Percentiles rank a stretch among this genome's conserved stretches.
Evolutionary conservation across 1,140 invertebrate species (phyloP).

Genomic region (Yoshiicerus persimilis): DNA sequence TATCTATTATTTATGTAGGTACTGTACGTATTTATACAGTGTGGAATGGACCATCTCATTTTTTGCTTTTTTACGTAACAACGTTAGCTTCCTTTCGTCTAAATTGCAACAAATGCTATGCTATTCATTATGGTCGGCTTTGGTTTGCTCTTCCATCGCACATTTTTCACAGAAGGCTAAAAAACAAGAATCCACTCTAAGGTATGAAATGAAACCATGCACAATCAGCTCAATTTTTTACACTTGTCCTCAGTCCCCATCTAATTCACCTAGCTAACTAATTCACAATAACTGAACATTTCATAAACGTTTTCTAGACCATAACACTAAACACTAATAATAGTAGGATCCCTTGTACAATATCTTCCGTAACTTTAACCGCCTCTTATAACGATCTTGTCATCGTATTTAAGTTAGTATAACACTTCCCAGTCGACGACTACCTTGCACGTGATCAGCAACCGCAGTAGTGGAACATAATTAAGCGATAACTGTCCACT

Average conservation of each 20-base stretch:
- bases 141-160: neutral
- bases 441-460: neutral
- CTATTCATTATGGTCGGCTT: neutral
- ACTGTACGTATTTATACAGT: neutral
- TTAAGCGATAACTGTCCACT: neutral
- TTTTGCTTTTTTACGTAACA: neutral
- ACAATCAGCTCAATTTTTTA: conserved; percentile 28
- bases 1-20: neutral
- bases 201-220: conserved; percentile 24
- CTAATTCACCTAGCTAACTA: neutral
- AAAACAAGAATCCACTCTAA: neutral
- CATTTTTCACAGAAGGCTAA: neutral
- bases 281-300: neutral
- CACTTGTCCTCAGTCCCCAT: conserved; percentile 22
- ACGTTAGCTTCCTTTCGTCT: neutral
- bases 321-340: neutral
- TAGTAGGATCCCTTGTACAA: neutral
- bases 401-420: neutral
- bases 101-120: neutral
- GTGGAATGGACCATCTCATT: neutral
- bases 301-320: neutral
- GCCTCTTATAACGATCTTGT: too few species aligned
- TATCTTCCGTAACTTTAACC: neutral
- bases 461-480: neutral
- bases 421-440: neutral